phyloP scores from a whole-genome alignment of 2,113 vertebrate genomes.

The Onychostruthus taczanowskii region DNA sequence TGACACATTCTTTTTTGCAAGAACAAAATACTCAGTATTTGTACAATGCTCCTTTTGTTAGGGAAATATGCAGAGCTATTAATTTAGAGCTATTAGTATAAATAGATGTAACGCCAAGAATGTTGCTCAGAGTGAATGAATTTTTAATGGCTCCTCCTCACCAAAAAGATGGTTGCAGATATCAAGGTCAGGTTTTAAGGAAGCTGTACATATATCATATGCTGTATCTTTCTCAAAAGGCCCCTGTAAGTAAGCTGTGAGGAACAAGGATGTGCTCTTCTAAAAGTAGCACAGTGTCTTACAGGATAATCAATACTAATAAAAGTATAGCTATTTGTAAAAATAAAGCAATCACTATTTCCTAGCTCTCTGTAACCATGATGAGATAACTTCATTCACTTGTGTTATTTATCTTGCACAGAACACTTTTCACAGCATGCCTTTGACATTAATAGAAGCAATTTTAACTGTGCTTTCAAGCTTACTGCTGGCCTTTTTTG shows the following conservation, averaged over 20 bases:
- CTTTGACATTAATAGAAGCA: conserved; percentile 34
- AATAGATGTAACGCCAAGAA: not conserved
- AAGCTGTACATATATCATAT: not conserved
- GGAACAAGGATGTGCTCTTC: not conserved
- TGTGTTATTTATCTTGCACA: not conserved
- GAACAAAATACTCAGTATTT: not conserved
- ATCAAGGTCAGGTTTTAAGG: conserved; percentile 24
- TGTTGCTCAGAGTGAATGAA: not conserved
- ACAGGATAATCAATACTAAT: not conserved
- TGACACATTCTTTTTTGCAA: not conserved
- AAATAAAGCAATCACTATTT: conserved; percentile 33
- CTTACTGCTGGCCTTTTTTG: not conserved
- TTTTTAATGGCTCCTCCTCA: not conserved
- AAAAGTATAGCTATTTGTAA: conserved; percentile 27
- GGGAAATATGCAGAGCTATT: not conserved
- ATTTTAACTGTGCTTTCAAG: not conserved
- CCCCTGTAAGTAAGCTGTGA: not conserved
- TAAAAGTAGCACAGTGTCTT: not conserved
- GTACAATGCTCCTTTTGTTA: conserved; percentile 18
- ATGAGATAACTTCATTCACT: not conserved
- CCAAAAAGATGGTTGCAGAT: not conserved
- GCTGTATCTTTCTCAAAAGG: not conserved
- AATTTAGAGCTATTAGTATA: not conserved
- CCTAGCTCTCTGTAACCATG: not conserved
- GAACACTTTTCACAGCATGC: conserved; percentile 35